phyloP scores from a whole-genome alignment of 2,888 invertebrate genomes.

The Steinernema scapterisci region DNA sequence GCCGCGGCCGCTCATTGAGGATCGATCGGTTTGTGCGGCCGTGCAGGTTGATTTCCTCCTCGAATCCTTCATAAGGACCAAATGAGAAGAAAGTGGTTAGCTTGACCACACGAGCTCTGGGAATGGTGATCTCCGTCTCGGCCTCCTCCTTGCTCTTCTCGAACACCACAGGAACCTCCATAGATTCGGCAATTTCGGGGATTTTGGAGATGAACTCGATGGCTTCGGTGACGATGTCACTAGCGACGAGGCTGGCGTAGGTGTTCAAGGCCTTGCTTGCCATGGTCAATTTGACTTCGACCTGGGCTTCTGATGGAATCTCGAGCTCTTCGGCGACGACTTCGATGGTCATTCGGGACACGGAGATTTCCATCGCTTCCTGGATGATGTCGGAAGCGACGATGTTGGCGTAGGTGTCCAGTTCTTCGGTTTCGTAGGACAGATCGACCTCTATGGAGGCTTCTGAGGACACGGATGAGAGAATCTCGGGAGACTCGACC shows the following conservation, averaged over 20 bases:
- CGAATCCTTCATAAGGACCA: conserved; percentile 1
- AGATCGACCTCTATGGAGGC: conserved; percentile 4
- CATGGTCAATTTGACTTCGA: conserved; percentile 28
- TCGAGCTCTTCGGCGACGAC: background rate
- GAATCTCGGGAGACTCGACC: background rate
- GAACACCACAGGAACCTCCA: conserved; percentile 10
- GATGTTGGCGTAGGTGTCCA: background rate
- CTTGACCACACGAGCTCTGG: background rate
- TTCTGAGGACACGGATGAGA: conserved; percentile 10
- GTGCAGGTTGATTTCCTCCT: conserved; percentile 15
- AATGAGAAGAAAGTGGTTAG: conserved; percentile 20
- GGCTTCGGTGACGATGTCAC: background rate
- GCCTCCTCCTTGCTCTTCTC: background rate
- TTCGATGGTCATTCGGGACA: background rate
- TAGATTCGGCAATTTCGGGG: background rate
- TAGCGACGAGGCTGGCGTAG: background rate
- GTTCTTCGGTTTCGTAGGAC: background rate
- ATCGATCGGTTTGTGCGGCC: too few relatives aligned
- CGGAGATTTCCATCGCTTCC: conserved; percentile 1
- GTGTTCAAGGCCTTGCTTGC: background rate
- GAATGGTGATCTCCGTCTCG: background rate
- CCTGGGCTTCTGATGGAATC: background rate
- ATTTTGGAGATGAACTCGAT: conserved; percentile 11
- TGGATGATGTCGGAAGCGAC: background rate
- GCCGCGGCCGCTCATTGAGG: too few relatives aligned